A percentile compares a stretch with the other conserved stretches of the same genome.
Conservation (phyloP, 2,888 invertebrate genomes). For the Parnassius mnemosyne region DNA sequence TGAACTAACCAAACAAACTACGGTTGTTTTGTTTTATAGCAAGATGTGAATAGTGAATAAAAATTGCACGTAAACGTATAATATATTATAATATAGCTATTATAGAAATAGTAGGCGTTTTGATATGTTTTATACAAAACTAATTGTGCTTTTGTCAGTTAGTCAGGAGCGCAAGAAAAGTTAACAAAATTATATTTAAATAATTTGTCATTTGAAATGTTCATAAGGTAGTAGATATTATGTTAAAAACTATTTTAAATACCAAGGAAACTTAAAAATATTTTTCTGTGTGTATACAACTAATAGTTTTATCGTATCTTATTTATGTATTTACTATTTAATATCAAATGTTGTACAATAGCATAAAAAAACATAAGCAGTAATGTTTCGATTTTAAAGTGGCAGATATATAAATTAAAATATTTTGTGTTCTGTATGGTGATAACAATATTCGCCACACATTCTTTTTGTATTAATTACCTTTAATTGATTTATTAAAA, state of each 20-base stretch:
- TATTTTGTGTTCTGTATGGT: neutral
- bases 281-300: no score
- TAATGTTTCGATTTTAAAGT: neutral
- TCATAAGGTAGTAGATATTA: no score
- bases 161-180: constrained; percentile 21
- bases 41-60: no score
- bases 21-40: no score
- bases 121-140: constrained; percentile 11
- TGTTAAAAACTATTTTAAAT: no score
- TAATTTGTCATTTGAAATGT: no score
- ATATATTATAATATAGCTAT: no score
- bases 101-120: no score
- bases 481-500: constrained; percentile 36
- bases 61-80: no score
- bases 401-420: neutral
- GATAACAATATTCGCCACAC: neutral
- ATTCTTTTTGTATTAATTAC: constrained; percentile 33
- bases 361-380: constrained; percentile 2
- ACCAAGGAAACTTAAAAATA: constrained; percentile 7
- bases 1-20: no score
- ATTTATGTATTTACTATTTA: no score
- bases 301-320: neutral
- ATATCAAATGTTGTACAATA: constrained; percentile 1
- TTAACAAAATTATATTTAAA: neutral
- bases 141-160: constrained; percentile 22